Evolutionary conservation across 2,888 invertebrate genomes (phyloP).

Genomic region (Lepidochrysops patricia): DNA sequence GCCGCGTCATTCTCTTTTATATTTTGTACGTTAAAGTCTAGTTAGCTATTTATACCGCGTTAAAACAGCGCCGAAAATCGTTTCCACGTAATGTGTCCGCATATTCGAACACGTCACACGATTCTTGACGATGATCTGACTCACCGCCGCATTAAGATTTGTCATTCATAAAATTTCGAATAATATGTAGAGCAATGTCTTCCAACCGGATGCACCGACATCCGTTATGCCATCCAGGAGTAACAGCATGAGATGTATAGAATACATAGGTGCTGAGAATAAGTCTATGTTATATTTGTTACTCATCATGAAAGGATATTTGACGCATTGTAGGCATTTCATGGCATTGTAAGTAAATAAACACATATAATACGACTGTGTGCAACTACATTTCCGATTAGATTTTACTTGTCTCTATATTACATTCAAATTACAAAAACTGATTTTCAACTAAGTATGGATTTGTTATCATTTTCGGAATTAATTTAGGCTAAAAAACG

Average conservation of each 20-base stretch:
- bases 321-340: neutral
- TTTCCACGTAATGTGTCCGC: constrained; percentile 31
- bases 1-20: neutral
- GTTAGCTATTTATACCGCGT: constrained; percentile 27
- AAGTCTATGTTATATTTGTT: neutral
- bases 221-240: constrained; percentile 4
- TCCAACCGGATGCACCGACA: constrained; percentile 15
- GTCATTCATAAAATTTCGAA: constrained; percentile 55
- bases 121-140: constrained; percentile 44
- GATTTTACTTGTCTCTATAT: too few species aligned
- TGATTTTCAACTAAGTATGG: too few species aligned
- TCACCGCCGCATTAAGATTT: constrained; percentile 51
- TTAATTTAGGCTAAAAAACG: too few species aligned
- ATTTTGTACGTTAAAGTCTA: constrained; percentile 16
- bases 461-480: too few species aligned
- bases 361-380: too few species aligned
- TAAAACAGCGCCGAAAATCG: constrained; percentile 36
- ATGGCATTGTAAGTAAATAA: too few species aligned
- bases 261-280: neutral
- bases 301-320: neutral
- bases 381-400: too few species aligned
- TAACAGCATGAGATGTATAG: neutral
- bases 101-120: constrained; percentile 41
- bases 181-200: constrained; percentile 35
- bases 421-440: too few species aligned